A percentile compares a stretch with the other conserved stretches of the same genome.
Conservation (phyloP, 2,888 invertebrate species). For the Minunthozetes semirufus region DNA sequence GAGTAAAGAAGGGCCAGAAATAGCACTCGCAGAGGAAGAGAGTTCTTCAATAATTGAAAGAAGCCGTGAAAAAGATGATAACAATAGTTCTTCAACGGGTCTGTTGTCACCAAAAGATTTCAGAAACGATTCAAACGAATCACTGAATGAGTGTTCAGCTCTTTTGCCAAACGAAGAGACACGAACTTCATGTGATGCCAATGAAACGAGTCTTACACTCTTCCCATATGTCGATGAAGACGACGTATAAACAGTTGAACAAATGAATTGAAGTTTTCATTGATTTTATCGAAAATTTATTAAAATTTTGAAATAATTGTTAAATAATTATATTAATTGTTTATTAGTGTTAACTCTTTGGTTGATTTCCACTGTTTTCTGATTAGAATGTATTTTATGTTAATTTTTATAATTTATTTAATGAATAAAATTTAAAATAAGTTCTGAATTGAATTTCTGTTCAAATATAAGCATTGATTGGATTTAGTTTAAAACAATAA, state of each 20-base stretch:
- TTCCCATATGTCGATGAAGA: conserved; percentile 19
- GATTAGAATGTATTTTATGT: too few species aligned
- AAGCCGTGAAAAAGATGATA: background rate
- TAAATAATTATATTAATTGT: too few species aligned
- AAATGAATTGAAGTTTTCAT: too few species aligned
- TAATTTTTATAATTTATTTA: too few species aligned
- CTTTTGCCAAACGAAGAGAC: conserved; percentile 17
- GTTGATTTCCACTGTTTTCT: too few species aligned
- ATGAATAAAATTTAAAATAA: background rate
- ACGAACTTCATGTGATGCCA: background rate
- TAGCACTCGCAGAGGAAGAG: conserved; percentile 19
- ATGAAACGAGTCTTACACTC: background rate
- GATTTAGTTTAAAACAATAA: background rate
- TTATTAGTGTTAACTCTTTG: too few species aligned
- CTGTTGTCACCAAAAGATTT: conserved; percentile 18
- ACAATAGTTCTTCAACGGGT: background rate
- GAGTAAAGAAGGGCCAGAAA: background rate
- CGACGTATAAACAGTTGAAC: background rate
- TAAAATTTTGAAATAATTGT: too few species aligned
- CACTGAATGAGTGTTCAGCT: conserved; percentile 16
- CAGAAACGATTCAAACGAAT: conserved; percentile 5
- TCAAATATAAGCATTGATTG: background rate
- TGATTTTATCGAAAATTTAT: too few species aligned
- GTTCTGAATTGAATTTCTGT: background rate
- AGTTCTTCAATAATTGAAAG: conserved; percentile 11